These are phyloP conservation scores for Alligator mississippiensis DNA, from an alignment of 2,113 vertebrate species.

Conservation along the genomic window DNA sequence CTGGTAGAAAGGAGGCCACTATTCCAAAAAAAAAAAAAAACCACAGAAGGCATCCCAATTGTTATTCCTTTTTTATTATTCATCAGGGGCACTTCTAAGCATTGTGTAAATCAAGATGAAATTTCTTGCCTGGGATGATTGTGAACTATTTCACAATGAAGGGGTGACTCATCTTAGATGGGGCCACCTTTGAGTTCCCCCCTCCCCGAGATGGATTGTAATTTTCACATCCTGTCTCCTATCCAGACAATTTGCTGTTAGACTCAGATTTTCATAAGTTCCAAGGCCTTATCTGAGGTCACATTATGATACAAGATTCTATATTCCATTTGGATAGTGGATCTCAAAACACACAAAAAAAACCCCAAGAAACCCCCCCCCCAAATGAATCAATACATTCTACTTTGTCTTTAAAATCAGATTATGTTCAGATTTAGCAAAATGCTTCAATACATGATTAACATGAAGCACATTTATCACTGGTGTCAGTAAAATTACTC, in stretches of 20 bases:
- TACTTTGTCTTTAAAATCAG: not conserved
- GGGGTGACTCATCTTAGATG: not conserved
- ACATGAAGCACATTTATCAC: not conserved
- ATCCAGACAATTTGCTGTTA: not conserved
- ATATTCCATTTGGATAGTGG: not conserved
- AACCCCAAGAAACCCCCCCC: no score
- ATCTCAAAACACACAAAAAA: no score
- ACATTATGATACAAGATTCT: not conserved
- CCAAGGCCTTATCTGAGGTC: not conserved
- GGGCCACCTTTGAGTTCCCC: not conserved
- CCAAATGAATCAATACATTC: not conserved
- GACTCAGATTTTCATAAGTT: not conserved
- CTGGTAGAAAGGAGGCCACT: not conserved
- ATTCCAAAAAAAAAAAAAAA: constrained; percentile 13
- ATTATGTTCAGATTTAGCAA: not conserved
- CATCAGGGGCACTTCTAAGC: not conserved
- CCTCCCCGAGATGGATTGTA: not conserved
- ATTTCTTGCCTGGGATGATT: constrained; percentile 25
- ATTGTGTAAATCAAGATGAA: constrained; percentile 25
- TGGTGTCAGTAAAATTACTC: not conserved
- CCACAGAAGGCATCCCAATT: not conserved
- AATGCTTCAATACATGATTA: not conserved
- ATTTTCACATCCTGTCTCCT: not conserved
- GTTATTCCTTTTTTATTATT: constrained; percentile 7
- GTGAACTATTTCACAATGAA: not conserved